Evolutionary conservation across 1,140 invertebrate genomes (phyloP), one percentile per base, ranked within the genome.

Genomic region (Harpegnathos saltator): DNA sequence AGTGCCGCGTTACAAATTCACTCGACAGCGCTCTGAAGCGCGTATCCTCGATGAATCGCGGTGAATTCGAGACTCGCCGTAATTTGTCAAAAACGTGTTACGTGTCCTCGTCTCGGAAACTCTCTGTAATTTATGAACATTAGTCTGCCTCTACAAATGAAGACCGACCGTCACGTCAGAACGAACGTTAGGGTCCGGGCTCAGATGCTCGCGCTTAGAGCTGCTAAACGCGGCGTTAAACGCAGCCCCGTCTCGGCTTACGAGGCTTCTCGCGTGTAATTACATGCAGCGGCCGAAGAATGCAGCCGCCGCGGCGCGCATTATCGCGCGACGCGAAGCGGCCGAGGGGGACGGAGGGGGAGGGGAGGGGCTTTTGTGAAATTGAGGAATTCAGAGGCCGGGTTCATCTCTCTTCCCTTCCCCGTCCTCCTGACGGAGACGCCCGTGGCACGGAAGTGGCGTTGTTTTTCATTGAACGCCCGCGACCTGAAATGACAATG

Each of bases 401-500:
- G 52, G 15, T 15, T 63, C 1, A 26, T 44, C 22, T n/a, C 7
- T 17, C 14, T 38, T 4, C 33, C 15, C 7, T 11, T 54, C 14
- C 38, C 26, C 33, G 14, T 63, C 0, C 52, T 17, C 44, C 17
- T 24, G 52, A 17, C 29, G 22, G 22, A 3, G 3, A 58, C 38
- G 1, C 12, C 54, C 48, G 61, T 52, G 58, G n/a, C n/a, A 38
- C 73, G 85, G 85, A 86, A 87, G 82, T 62, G 66, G 59, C 54
- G 75, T 84, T 87, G 86, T 87, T 88, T 87, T 87, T 81, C 85
- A 87, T 59, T 52, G 74, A 73, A 75, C 65, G 24, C 54, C 69
- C 63, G 62, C 74, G 85, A 78, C 15, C 69, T 85, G 61, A 81
- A 88, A 86, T 86, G 77, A 89, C 87, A 89, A 89, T 88, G 86